phyloP scores from a whole-genome alignment of 2,113 vertebrate genomes.

The Sakesphorus luctuosus region DNA sequence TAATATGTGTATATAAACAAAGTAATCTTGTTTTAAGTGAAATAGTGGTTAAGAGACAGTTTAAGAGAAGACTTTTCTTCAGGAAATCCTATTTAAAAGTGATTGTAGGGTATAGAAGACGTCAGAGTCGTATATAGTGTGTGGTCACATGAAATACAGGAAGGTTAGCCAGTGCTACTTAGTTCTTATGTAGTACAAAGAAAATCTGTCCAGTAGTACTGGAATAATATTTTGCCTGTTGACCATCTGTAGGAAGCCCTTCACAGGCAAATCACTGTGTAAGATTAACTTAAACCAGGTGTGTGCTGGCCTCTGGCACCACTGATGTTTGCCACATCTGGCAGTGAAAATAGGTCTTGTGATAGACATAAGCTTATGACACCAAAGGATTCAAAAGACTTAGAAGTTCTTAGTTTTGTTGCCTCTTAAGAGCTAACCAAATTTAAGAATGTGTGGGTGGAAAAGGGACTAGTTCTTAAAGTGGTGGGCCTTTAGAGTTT shows the following conservation, averaged over 20 bases:
- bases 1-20: background rate
- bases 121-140: background rate
- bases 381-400: background rate
- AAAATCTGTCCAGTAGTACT: background rate
- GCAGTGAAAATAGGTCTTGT: background rate
- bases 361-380: background rate
- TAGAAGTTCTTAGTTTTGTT: background rate
- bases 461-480: background rate
- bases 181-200: background rate
- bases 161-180: background rate
- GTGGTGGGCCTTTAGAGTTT: background rate
- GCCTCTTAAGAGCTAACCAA: background rate
- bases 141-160: background rate
- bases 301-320: slow-evolving; percentile 1
- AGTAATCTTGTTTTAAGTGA: background rate
- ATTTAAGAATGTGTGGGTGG: background rate
- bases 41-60: background rate
- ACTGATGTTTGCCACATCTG: background rate
- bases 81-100: background rate
- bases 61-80: background rate
- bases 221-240: background rate
- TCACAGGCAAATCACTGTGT: background rate
- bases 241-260: background rate
- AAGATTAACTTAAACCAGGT: slow-evolving; percentile 24
- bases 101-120: background rate